Conservation (phyloP, 2,888 invertebrate genomes). For the Ischnura elegans region DNA sequence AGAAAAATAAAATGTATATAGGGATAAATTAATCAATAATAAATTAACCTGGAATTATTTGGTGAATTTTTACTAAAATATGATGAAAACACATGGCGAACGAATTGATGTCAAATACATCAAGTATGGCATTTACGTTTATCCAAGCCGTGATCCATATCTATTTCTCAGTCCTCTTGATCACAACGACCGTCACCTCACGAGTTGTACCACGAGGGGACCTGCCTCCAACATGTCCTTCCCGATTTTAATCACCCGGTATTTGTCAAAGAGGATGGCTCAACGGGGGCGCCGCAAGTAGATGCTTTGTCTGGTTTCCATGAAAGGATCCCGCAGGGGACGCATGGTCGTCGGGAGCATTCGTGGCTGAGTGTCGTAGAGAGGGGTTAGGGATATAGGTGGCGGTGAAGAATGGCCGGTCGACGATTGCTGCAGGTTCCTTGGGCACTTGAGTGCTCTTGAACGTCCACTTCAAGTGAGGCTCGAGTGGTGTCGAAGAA, state of each 20-base stretch:
- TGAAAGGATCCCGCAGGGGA: background rate
- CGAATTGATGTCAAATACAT: too few species aligned
- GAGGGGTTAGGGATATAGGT: background rate
- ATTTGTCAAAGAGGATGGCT: background rate
- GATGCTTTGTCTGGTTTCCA: background rate
- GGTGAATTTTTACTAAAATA: too few species aligned
- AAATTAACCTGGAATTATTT: too few species aligned
- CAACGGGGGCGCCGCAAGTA: background rate
- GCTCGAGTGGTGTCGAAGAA: background rate
- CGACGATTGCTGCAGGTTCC: background rate
- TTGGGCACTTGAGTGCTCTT: too few species aligned
- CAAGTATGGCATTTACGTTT: too few species aligned
- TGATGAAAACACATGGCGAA: too few species aligned
- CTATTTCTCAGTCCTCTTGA: too few species aligned
- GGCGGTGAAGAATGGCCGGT: background rate
- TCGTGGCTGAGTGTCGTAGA: background rate
- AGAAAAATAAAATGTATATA: too few species aligned
- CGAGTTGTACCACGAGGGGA: background rate
- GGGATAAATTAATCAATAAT: too few species aligned
- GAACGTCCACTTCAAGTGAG: too few species aligned
- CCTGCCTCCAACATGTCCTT: background rate
- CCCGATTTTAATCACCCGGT: background rate
- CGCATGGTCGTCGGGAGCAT: too few species aligned
- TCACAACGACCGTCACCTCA: background rate
- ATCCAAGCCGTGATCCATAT: too few species aligned